Evolutionary conservation across 2,888 invertebrate species (phyloP).

Genomic region (Priocnemis perturbator): DNA sequence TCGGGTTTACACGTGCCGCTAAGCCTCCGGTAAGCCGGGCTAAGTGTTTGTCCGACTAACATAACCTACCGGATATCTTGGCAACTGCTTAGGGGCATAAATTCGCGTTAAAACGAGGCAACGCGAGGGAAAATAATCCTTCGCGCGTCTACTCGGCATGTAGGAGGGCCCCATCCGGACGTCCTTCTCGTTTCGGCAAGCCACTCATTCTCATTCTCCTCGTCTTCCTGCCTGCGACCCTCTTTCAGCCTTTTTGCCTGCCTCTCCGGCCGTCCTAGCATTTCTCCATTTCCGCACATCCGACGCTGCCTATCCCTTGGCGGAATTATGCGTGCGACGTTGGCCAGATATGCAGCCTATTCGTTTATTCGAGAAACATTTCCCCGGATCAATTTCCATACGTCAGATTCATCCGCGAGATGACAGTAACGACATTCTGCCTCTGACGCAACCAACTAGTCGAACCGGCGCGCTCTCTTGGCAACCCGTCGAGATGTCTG

Average conservation of each 20-base stretch:
- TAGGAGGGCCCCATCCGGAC: not conserved
- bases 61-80: slow-evolving; percentile 29
- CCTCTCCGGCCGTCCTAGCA: slow-evolving; percentile 27
- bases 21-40: slow-evolving; percentile 25
- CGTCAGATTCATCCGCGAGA: too few species aligned
- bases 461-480: too few species aligned
- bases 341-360: too few species aligned
- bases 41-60: slow-evolving; percentile 51
- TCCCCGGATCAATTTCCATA: too few species aligned
- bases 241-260: not conserved
- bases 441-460: too few species aligned
- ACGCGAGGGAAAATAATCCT: slow-evolving; percentile 42
- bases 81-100: slow-evolving; percentile 37
- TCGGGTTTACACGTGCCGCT: slow-evolving; percentile 35
- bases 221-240: not conserved
- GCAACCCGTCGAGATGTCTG: too few species aligned
- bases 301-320: not conserved
- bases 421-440: too few species aligned
- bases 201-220: not conserved
- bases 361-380: too few species aligned
- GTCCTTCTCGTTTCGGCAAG: too few species aligned
- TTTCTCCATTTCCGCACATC: slow-evolving; percentile 15
- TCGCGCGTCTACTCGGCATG: not conserved
- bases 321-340: too few species aligned
- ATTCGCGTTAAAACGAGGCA: slow-evolving; percentile 27